Conservation (phyloP, 1,140 invertebrate genomes). For the Zeugodacus cucurbitae region DNA sequence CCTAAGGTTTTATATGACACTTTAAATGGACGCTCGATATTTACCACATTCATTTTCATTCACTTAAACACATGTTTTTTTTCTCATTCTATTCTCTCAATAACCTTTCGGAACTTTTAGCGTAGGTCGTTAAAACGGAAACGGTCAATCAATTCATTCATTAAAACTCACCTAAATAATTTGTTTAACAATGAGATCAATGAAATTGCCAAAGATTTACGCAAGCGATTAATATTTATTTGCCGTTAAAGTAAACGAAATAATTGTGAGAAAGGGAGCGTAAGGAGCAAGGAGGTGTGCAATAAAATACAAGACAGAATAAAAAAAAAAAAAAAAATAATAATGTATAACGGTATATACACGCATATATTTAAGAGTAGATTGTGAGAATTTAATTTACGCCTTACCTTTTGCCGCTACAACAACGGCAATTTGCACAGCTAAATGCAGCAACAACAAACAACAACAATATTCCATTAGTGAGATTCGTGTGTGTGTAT, state of each 20-base stretch:
- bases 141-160: neutral
- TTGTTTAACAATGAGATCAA: neutral
- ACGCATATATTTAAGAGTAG: neutral
- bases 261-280: neutral
- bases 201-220: neutral
- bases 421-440: neutral
- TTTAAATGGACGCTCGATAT: too few species aligned
- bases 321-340: neutral
- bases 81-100: too few species aligned
- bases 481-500: neutral
- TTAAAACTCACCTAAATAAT: neutral
- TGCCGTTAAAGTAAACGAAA: neutral
- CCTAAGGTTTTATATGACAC: too few species aligned
- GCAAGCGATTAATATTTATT: conserved; percentile 25
- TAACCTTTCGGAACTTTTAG: neutral
- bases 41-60: too few species aligned
- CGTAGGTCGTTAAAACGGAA: neutral
- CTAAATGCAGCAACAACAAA: neutral
- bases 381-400: neutral
- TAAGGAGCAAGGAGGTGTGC: too few species aligned
- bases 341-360: neutral
- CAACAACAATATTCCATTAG: neutral
- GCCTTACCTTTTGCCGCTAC: neutral
- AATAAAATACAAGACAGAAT: neutral
- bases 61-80: too few species aligned